Evolutionary conservation across 2,113 vertebrate genomes (phyloP).

Genomic region (Istiophorus platypterus): DNA sequence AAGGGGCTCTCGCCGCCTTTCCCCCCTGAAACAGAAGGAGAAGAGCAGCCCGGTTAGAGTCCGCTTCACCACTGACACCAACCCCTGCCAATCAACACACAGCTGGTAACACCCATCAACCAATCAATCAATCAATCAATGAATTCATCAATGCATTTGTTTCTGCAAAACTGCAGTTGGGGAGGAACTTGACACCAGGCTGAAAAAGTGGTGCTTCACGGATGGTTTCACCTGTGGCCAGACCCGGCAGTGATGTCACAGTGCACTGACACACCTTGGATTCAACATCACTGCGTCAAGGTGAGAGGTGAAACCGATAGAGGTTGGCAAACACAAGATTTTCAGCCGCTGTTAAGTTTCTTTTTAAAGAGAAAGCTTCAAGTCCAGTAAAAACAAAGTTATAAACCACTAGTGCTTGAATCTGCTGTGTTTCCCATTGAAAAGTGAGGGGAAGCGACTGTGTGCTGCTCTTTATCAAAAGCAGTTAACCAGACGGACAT

Average conservation of each 20-base stretch:
- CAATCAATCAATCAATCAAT: conserved; percentile 7
- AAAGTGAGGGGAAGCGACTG: too few species aligned
- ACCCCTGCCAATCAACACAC: conserved; percentile 31
- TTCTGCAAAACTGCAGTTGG: neutral
- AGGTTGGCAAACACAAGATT: too few species aligned
- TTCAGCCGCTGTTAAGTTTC: too few species aligned
- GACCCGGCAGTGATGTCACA: neutral
- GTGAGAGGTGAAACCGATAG: too few species aligned
- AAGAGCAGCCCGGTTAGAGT: conserved; percentile 84
- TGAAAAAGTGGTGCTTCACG: too few species aligned
- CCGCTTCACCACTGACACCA: conserved; percentile 61
- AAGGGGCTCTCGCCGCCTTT: conserved; percentile 78
- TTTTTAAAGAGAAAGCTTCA: too few species aligned
- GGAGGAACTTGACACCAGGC: neutral
- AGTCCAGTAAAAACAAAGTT: too few species aligned
- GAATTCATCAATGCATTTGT: neutral
- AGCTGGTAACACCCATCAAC: conserved; percentile 7
- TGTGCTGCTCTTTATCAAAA: too few species aligned
- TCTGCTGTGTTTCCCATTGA: too few species aligned
- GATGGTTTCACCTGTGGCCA: neutral
- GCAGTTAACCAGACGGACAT: too few species aligned
- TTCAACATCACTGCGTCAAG: neutral
- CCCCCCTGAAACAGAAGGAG: conserved; percentile 88
- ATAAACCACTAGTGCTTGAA: too few species aligned
- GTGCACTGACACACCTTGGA: neutral